Conservation (phyloP, 1,140 invertebrate genomes). For the Cecropterus lyciades region DNA sequence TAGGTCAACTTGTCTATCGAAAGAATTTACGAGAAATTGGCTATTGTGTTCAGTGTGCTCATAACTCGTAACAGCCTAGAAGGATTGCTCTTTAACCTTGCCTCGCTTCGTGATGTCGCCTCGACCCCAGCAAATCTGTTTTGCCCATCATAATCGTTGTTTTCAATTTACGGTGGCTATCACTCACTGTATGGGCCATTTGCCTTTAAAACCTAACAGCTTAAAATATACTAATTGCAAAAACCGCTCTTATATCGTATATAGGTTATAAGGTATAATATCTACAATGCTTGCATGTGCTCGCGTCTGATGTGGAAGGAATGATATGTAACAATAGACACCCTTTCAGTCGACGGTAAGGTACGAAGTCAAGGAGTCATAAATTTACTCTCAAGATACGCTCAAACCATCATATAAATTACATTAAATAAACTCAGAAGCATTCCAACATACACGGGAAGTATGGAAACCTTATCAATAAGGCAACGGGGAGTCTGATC, state of each 20-base stretch:
- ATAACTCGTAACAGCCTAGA: constrained; percentile 65
- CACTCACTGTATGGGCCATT: constrained; percentile 35
- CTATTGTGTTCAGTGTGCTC: constrained; percentile 73
- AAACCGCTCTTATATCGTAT: constrained; percentile 1
- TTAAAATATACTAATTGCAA: neutral
- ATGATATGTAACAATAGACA: constrained; percentile 31
- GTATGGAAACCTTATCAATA: constrained; percentile 83
- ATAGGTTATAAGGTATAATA: constrained; percentile 18
- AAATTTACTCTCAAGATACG: constrained; percentile 50
- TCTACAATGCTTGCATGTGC: constrained; percentile 18
- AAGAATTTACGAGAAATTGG: constrained; percentile 68
- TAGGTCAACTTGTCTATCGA: constrained; percentile 26
- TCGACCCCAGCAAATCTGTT: constrained; percentile 74
- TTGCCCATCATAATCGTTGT: constrained; percentile 77
- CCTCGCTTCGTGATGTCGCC: constrained; percentile 74
- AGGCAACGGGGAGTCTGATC: constrained; percentile 78
- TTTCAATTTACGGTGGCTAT: constrained; percentile 77
- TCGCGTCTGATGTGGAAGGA: constrained; percentile 13
- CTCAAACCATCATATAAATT: constrained; percentile 60
- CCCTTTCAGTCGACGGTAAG: constrained; percentile 20
- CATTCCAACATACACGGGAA: constrained; percentile 77
- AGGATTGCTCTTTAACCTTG: constrained; percentile 74
- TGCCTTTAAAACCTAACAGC: constrained; percentile 10
- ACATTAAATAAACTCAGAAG: constrained; percentile 79
- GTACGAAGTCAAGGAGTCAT: constrained; percentile 32